A percentile compares a stretch with the other conserved stretches of the same genome.
Evolutionary conservation across 2,113 vertebrate genomes (phyloP).

Genomic region (Perognathus longimembris): DNA sequence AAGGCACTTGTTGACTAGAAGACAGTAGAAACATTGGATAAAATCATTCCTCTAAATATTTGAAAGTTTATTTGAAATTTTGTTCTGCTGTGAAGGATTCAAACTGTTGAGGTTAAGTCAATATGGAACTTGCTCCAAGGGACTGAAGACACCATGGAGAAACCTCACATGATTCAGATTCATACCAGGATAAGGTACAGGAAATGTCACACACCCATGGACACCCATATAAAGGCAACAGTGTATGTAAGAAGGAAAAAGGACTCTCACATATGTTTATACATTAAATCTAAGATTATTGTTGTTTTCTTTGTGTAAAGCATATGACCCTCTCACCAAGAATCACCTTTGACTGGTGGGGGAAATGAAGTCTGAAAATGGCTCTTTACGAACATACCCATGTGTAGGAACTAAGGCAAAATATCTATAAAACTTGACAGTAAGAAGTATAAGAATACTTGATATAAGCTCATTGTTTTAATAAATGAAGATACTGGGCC

Average conservation of each 20-base stretch:
- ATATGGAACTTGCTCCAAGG: not conserved
- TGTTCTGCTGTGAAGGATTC: constrained; percentile 25
- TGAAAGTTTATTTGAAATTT: constrained; percentile 35
- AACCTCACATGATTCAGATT: constrained; percentile 93
- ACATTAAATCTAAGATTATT: constrained; percentile 87
- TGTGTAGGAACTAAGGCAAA: not conserved
- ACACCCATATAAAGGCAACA: constrained; percentile 84
- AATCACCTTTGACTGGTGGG: not conserved
- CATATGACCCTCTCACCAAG: not conserved
- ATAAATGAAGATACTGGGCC: not conserved
- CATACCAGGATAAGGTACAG: constrained; percentile 95
- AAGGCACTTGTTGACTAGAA: constrained; percentile 45
- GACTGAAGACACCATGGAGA: constrained; percentile 32
- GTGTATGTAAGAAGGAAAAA: constrained; percentile 94
- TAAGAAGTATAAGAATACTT: not conserved
- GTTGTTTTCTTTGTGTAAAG: not conserved
- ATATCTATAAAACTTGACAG: constrained; percentile 11
- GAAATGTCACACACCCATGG: constrained; percentile 86
- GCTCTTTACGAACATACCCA: not conserved
- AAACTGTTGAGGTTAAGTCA: not conserved
- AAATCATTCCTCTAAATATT: not conserved
- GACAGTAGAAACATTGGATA: constrained; percentile 29
- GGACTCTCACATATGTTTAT: constrained; percentile 95
- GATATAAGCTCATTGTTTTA: not conserved
- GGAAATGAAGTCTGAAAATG: constrained; percentile 6